phyloP scores from a whole-genome alignment of 2,888 invertebrate genomes.

The Tolmerus cingulatus region DNA sequence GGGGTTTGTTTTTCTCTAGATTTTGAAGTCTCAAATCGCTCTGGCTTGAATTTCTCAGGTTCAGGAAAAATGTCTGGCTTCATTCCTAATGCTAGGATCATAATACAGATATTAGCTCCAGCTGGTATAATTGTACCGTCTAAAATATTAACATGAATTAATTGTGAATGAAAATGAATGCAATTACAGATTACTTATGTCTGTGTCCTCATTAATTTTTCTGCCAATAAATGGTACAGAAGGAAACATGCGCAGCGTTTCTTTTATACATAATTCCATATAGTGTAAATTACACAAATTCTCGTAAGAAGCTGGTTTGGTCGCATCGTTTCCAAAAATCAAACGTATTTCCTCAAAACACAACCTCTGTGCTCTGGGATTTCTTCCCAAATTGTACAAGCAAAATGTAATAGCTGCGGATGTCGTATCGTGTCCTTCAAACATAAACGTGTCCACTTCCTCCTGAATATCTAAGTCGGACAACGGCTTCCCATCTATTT shows the following conservation, averaged over 20 bases:
- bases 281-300: slow-evolving; percentile 58
- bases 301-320: slow-evolving; percentile 57
- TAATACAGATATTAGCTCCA: slow-evolving; percentile 60
- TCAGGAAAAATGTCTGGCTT: slow-evolving; percentile 57
- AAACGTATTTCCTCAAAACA: slow-evolving; percentile 63
- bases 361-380: slow-evolving; percentile 65
- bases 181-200: slow-evolving; percentile 56
- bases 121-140: slow-evolving; percentile 61
- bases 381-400: slow-evolving; percentile 64
- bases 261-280: slow-evolving; percentile 61
- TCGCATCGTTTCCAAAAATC: slow-evolving; percentile 59
- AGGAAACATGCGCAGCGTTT: slow-evolving; percentile 60
- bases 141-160: slow-evolving; percentile 45
- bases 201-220: slow-evolving; percentile 58
- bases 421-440: slow-evolving; percentile 69
- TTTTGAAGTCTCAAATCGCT: slow-evolving; percentile 59
- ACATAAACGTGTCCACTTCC: slow-evolving; percentile 79
- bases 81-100: slow-evolving; percentile 57
- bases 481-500: slow-evolving; percentile 68
- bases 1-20: slow-evolving; percentile 59
- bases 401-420: slow-evolving; percentile 66
- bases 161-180: background rate
- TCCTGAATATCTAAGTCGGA: slow-evolving; percentile 70
- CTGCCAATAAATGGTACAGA: slow-evolving; percentile 61
- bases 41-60: slow-evolving; percentile 59